These are phyloP conservation scores for Sepiola atlantica DNA, from an alignment of 2,888 invertebrate genomes.

Conservation along the genomic window DNA sequence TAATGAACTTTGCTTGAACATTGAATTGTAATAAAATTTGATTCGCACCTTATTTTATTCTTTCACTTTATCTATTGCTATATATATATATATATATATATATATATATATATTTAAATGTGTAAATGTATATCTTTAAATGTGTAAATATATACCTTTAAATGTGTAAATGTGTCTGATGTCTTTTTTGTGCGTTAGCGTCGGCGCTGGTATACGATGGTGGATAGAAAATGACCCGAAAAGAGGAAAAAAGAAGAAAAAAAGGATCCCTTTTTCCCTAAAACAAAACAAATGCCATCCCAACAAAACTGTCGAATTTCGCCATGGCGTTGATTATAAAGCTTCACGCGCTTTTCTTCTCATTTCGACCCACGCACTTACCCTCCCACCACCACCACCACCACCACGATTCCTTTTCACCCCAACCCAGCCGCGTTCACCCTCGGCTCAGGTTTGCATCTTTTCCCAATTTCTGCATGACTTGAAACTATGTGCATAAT, in stretches of 20 bases:
- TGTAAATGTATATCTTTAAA: no score
- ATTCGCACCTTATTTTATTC: no score
- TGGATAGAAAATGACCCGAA: neutral
- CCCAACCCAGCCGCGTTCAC: neutral
- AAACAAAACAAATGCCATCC: neutral
- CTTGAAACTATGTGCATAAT: slow-evolving; percentile 32
- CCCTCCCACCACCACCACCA: neutral
- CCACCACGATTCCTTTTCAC: no score
- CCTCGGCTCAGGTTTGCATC: neutral
- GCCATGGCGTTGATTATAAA: slow-evolving; percentile 5
- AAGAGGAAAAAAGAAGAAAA: neutral
- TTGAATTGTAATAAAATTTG: no score
- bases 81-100: no score
- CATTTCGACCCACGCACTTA: neutral
- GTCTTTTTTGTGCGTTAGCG: neutral
- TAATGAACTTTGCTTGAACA: no score
- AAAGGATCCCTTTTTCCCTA: neutral
- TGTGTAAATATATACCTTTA: no score
- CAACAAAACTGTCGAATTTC: neutral
- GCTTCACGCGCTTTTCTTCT: neutral
- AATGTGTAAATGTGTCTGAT: neutral
- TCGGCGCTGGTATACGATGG: neutral
- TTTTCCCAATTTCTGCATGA: slow-evolving; percentile 2
- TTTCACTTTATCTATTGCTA: no score
- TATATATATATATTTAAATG: no score